A percentile compares a stretch with the other conserved stretches of the same genome.
Evolutionary conservation across 1,140 invertebrate species (phyloP).

Genomic region (Zaprionus africanus): DNA sequence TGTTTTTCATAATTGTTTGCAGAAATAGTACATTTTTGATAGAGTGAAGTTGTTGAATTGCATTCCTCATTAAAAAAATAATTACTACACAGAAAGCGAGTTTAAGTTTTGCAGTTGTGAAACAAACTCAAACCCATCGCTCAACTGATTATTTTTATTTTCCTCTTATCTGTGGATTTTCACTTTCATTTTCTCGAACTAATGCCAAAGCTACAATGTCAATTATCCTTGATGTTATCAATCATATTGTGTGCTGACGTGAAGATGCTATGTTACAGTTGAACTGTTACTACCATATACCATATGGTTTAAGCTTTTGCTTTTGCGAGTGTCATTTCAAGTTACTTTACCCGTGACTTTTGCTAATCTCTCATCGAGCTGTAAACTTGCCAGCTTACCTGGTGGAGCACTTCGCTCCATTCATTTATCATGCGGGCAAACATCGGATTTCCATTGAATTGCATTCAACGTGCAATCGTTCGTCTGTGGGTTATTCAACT

Average conservation of each 20-base stretch:
- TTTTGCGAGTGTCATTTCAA: constrained; percentile 9
- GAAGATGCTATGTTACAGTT: not conserved
- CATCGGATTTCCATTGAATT: constrained; percentile 33
- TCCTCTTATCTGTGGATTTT: not conserved
- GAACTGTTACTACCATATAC: not conserved
- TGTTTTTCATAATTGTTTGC: not conserved
- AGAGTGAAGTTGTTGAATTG: no score
- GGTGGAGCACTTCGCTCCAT: constrained; percentile 5
- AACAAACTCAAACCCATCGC: no score
- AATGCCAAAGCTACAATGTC: not conserved
- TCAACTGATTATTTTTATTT: no score
- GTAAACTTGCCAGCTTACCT: not conserved
- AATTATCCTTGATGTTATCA: not conserved
- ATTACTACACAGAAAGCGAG: not conserved
- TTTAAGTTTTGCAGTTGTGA: not conserved
- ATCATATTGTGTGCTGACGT: not conserved
- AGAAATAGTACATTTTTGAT: no score
- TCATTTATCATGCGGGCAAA: constrained; percentile 29
- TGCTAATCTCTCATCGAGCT: constrained; percentile 1
- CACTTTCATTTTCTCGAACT: not conserved
- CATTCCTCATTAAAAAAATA: no score
- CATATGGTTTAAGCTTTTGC: not conserved
- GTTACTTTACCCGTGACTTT: constrained; percentile 13
- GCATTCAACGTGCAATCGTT: constrained; percentile 35
- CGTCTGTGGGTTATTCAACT: constrained; percentile 56